Conservation (phyloP, 2,113 vertebrate genomes). For the Probosciger aterrimus region DNA sequence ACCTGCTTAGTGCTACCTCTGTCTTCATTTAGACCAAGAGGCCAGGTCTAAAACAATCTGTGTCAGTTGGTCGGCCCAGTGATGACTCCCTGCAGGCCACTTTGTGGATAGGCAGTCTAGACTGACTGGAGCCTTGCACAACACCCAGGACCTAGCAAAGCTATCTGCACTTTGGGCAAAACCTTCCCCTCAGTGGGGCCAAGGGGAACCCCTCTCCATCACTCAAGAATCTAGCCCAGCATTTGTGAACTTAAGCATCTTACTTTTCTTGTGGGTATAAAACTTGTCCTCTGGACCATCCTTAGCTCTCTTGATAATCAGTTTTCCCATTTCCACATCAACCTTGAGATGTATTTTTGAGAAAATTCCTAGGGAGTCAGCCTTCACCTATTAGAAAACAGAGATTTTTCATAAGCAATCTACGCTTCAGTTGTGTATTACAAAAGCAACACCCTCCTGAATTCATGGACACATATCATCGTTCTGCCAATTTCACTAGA, state of each 20-base stretch:
- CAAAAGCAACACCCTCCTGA: background rate
- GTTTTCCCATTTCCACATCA: slow-evolving; percentile 91
- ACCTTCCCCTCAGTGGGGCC: background rate
- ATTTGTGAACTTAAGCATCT: background rate
- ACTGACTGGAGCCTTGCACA: background rate
- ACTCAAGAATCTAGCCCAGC: background rate
- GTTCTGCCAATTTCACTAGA: background rate
- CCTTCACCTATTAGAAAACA: slow-evolving; percentile 82
- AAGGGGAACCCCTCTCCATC: background rate
- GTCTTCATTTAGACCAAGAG: background rate
- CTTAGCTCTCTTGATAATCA: slow-evolving; percentile 91
- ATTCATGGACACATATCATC: background rate
- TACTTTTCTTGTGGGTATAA: slow-evolving; percentile 95
- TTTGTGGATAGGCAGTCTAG: background rate
- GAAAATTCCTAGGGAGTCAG: slow-evolving; percentile 87
- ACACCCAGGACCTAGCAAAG: background rate
- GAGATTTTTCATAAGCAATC: background rate
- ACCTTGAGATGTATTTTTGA: slow-evolving; percentile 93
- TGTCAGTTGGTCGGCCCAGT: background rate
- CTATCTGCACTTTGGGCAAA: background rate
- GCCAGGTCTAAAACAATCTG: background rate
- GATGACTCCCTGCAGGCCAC: background rate
- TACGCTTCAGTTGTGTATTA: background rate
- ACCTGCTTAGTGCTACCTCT: background rate
- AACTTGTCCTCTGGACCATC: slow-evolving; percentile 96